phyloP scores from a whole-genome alignment of 2,797 vertebrate genomes.

The Cynodonichthys magdalenae region DNA sequence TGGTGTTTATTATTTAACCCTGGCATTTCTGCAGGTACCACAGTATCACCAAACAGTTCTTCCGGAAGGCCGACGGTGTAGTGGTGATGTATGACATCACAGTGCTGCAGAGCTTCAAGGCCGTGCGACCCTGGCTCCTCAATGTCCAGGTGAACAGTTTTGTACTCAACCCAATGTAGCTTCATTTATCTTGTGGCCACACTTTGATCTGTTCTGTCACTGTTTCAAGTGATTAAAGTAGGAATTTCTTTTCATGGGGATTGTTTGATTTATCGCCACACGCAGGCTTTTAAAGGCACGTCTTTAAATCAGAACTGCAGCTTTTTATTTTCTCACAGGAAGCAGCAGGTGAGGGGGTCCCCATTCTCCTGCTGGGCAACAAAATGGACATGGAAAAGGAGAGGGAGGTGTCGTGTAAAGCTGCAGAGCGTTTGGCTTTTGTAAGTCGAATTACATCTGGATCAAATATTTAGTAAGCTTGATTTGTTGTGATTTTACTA shows the following conservation, averaged over 20 bases:
- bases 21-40: slow-evolving; percentile 78
- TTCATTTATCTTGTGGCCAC: not conserved
- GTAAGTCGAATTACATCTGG: slow-evolving; percentile 67
- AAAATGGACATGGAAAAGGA: slow-evolving; percentile 89
- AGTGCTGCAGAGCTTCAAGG: slow-evolving; percentile 84
- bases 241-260: too few species aligned
- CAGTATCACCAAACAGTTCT: slow-evolving; percentile 94
- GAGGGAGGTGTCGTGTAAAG: slow-evolving; percentile 84
- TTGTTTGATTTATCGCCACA: too few species aligned
- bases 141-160: slow-evolving; percentile 84
- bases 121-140: slow-evolving; percentile 86
- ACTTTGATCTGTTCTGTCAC: too few species aligned
- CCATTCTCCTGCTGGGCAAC: slow-evolving; percentile 90
- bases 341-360: slow-evolving; percentile 83
- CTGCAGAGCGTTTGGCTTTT: slow-evolving; percentile 87
- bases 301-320: not conserved
- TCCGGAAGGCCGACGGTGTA: slow-evolving; percentile 90
- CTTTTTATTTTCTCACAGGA: slow-evolving; percentile 74
- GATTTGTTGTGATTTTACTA: not conserved
- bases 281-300: not conserved
- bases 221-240: too few species aligned
- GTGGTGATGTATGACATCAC: slow-evolving; percentile 91
- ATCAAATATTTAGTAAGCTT: not conserved
- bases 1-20: too few species aligned
- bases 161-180: not conserved